Percentiles rank a stretch among this genome's conserved stretches.
Evolutionary conservation across 2,888 invertebrate genomes (phyloP).

Genomic region (Vandiemenella viatica): DNA sequence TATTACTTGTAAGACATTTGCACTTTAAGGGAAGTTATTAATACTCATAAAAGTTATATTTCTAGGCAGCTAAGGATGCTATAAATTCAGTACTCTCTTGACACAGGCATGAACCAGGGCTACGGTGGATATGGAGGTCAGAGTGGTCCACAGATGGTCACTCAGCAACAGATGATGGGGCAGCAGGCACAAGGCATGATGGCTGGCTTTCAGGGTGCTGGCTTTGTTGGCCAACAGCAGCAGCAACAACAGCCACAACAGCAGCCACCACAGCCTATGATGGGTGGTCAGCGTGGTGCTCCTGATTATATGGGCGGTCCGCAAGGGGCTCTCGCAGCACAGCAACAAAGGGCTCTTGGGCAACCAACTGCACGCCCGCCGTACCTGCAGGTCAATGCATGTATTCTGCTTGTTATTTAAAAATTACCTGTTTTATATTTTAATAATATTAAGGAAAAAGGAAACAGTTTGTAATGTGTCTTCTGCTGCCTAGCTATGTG

Average conservation of each 20-base stretch:
- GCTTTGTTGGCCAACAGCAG: constrained; percentile 13
- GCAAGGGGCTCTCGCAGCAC: constrained; percentile 19
- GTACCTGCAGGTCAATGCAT: constrained; percentile 48
- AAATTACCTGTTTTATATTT: too few species aligned
- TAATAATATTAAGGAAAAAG: too few species aligned
- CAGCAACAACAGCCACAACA: constrained; percentile 32
- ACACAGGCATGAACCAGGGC: constrained; percentile 40
- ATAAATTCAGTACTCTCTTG: too few species aligned
- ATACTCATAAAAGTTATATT: too few species aligned
- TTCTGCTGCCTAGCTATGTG: too few species aligned
- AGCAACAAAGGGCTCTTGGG: constrained; percentile 40
- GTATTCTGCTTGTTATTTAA: too few species aligned
- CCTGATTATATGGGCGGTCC: constrained; percentile 12
- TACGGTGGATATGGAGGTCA: constrained; percentile 42
- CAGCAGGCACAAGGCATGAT: constrained; percentile 27
- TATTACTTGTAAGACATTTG: too few species aligned
- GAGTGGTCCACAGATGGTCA: constrained; percentile 20
- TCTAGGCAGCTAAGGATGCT: too few species aligned
- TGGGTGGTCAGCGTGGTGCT: constrained; percentile 5
- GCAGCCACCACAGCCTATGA: constrained; percentile 8
- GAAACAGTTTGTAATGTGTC: too few species aligned
- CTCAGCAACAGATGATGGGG: constrained; percentile 24
- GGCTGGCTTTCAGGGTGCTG: constrained; percentile 14
- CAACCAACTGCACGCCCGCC: constrained; percentile 45
- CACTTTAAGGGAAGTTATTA: too few species aligned